Percentiles rank a stretch among this genome's conserved stretches.
Evolutionary conservation across 2,888 invertebrate species (phyloP).

Genomic region (Agapostemon virescens): DNA sequence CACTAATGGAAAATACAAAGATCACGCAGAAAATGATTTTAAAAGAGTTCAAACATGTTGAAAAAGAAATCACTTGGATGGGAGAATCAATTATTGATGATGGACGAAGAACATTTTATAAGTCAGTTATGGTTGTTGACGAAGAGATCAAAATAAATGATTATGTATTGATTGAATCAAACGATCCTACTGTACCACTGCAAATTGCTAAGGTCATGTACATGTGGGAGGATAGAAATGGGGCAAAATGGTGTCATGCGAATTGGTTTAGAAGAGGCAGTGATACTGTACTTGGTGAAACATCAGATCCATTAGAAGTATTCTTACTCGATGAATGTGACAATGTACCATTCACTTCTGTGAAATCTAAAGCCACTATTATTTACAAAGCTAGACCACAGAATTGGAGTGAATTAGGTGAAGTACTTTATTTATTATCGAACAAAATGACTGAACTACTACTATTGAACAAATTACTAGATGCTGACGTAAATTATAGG

Average conservation of each 20-base stretch:
- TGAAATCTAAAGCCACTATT: slow-evolving; percentile 80
- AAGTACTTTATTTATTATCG: slow-evolving; percentile 76
- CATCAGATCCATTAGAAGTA: slow-evolving; percentile 88
- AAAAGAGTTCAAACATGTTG: slow-evolving; percentile 77
- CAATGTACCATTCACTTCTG: slow-evolving; percentile 83
- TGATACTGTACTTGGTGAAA: slow-evolving; percentile 90
- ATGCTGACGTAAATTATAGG: slow-evolving; percentile 56
- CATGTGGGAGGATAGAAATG: slow-evolving; percentile 86
- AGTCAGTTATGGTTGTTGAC: slow-evolving; percentile 77
- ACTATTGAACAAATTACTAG: slow-evolving; percentile 6
- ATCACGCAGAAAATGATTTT: slow-evolving; percentile 65
- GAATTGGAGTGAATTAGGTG: slow-evolving; percentile 86
- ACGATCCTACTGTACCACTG: slow-evolving; percentile 85
- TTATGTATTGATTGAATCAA: slow-evolving; percentile 87
- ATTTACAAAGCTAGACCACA: slow-evolving; percentile 79
- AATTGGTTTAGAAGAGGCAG: slow-evolving; percentile 87
- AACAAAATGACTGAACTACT: background rate
- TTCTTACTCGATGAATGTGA: slow-evolving; percentile 89
- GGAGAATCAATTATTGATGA: slow-evolving; percentile 83
- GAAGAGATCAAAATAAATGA: slow-evolving; percentile 85
- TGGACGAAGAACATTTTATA: slow-evolving; percentile 81
- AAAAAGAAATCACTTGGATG: slow-evolving; percentile 84
- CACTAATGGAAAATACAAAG: slow-evolving; percentile 65
- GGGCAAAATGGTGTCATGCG: slow-evolving; percentile 85
- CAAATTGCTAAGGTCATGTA: slow-evolving; percentile 86